Conservation (phyloP, 1,140 invertebrate species). For the Daktulosphaira vitifoliae region DNA sequence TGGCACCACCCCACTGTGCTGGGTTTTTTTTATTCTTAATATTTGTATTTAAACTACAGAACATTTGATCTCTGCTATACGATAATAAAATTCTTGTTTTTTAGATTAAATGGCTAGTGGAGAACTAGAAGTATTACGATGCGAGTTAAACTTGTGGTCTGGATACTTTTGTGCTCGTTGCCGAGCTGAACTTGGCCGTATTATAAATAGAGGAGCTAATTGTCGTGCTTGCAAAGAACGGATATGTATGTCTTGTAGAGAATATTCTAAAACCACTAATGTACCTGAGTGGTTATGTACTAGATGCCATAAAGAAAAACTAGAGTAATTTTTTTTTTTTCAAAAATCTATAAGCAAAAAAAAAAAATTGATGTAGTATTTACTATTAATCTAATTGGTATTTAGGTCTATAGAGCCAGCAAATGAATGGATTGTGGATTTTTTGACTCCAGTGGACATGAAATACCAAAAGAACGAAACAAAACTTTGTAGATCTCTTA, state of each 20-base stretch:
- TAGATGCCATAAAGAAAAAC: slow-evolving; percentile 54
- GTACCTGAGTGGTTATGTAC: slow-evolving; percentile 63
- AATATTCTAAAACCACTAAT: slow-evolving; percentile 47
- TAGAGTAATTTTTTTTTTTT: slow-evolving; percentile 57
- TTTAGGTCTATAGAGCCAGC: background rate
- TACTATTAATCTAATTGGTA: background rate
- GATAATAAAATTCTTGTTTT: too few species aligned
- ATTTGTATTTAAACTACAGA: too few species aligned
- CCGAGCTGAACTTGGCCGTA: slow-evolving; percentile 57
- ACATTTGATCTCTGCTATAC: too few species aligned
- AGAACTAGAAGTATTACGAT: slow-evolving; percentile 20
- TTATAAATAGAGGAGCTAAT: slow-evolving; percentile 63
- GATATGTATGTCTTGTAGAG: slow-evolving; percentile 65
- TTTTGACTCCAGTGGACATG: slow-evolving; percentile 4
- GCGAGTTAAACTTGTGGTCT: slow-evolving; percentile 12
- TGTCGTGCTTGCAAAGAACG: slow-evolving; percentile 59
- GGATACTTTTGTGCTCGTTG: slow-evolving; percentile 57
- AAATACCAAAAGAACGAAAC: slow-evolving; percentile 10
- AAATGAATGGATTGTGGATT: slow-evolving; percentile 18
- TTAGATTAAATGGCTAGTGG: slow-evolving; percentile 8
- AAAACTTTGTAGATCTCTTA: slow-evolving; percentile 8
- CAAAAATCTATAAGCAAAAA: too few species aligned
- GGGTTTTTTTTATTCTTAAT: too few species aligned
- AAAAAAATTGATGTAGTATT: background rate
- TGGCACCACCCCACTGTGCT: too few species aligned